Evolutionary conservation across 2,113 vertebrate genomes (phyloP).

Genomic region (Chaetodon auriga): DNA sequence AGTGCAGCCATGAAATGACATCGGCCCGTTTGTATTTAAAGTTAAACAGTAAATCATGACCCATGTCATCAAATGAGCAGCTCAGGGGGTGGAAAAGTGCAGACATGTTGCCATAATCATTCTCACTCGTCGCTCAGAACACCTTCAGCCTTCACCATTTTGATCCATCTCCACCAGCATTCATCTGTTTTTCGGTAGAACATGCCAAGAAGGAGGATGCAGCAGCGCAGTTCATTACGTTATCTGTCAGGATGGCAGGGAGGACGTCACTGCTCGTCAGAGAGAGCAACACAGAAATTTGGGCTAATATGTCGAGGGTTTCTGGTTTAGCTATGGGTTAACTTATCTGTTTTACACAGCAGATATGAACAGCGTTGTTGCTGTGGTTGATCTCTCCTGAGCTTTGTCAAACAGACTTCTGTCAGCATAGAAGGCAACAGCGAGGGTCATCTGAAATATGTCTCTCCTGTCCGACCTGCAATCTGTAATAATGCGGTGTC

Average conservation of each 20-base stretch:
- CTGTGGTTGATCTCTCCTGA: background rate
- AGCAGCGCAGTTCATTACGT: background rate
- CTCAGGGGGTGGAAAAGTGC: background rate
- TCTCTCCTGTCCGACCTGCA: background rate
- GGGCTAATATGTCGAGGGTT: background rate
- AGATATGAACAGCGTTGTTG: background rate
- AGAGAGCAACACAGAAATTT: background rate
- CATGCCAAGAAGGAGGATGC: background rate
- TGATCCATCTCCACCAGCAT: background rate
- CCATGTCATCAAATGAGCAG: constrained; percentile 14
- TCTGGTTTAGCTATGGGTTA: background rate
- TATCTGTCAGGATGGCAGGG: background rate
- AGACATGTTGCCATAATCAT: background rate
- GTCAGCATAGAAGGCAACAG: too few species aligned
- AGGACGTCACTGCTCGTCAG: background rate
- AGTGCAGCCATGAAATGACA: background rate
- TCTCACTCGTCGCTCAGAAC: background rate
- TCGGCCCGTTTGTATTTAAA: background rate
- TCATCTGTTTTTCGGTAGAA: constrained; percentile 1
- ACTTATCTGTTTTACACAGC: background rate
- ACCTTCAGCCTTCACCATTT: background rate
- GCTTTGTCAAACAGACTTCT: background rate
- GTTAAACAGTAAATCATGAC: background rate
- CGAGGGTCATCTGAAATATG: background rate
- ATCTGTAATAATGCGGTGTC: constrained; percentile 16